Percentiles rank a stretch among this genome's conserved stretches.
phyloP scores from a whole-genome alignment of 2,888 invertebrate genomes.

The Ischnus inquisitorius region DNA sequence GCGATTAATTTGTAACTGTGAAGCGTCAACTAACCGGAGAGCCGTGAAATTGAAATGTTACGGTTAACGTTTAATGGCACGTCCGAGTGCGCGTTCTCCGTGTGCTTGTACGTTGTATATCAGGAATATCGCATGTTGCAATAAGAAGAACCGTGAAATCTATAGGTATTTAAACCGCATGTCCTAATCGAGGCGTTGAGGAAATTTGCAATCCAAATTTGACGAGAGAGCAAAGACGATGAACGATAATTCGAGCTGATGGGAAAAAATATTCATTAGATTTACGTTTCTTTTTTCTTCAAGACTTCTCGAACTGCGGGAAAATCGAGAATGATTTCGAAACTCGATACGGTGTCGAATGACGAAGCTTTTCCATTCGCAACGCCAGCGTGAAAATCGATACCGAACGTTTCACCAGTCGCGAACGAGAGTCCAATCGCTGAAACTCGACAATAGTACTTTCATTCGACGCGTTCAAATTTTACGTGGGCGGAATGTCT shows the following conservation, averaged over 20 bases:
- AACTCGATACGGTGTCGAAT: neutral
- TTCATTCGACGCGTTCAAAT: constrained; percentile 7
- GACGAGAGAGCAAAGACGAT: neutral
- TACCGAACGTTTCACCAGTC: constrained; percentile 1
- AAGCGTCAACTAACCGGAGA: constrained; percentile 23
- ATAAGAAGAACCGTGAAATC: too few species aligned
- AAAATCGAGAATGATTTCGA: neutral
- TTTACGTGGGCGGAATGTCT: neutral
- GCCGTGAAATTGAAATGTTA: neutral
- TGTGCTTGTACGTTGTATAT: neutral
- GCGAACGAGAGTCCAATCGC: constrained; percentile 1
- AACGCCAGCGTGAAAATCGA: constrained; percentile 34
- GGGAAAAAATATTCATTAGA: neutral
- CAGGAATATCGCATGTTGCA: too few species aligned
- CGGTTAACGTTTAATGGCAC: neutral
- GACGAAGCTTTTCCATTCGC: neutral
- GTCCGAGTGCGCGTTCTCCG: neutral
- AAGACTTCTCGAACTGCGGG: neutral
- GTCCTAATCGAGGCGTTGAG: neutral
- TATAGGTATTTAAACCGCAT: neutral
- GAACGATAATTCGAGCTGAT: neutral
- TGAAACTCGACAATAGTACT: constrained; percentile 12
- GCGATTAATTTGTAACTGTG: constrained; percentile 44
- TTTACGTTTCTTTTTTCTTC: too few species aligned
- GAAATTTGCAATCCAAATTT: neutral